Base-by-base conservation (phyloP, 2,113 vertebrate genomes). In the Antennarius striatus region DNA sequence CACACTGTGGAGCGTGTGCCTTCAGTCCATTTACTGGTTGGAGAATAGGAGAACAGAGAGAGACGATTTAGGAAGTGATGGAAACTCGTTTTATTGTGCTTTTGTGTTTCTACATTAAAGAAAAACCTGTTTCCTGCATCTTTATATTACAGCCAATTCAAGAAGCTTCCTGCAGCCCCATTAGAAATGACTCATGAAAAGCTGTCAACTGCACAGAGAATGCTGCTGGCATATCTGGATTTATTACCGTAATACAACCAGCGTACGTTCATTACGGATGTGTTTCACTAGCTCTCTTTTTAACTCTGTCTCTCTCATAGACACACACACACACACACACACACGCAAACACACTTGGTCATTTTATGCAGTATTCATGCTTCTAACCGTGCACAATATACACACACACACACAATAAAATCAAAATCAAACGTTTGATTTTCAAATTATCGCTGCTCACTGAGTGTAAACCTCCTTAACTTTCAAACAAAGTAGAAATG, bases 131-230 rank as follows among this genome's bases (percentile, higher is more conserved):
- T 82, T 79, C 58, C 58, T 45, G 45, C 14, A 49, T 75, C 73
- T 76, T 61, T 74, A 28, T 51, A 53, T 70, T 22, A 13, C 10
- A 68, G 69, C 56, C 77, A 84, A 75, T 73, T 75, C 17, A 78
- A 75, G 69, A 73, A 42, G 68, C 56, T 68, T 88, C 71, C 70
- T 76, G 52, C 22, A 40, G 65, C 71, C 73, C 67, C 70, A 65
- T 81, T 64, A 79, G 66, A 75, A 64, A 82, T 82, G 56, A 82
- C 68, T 88, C 77, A 77, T 57, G 68, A 47, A 71, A 79, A 82
- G 75, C 69, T 76, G 83, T 86, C 84, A 81, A 48, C 53, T 52
- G 12, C 76, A 64, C 55, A 56, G 53, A 81, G 36, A 39, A 69
- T 39, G 68, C 32, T 67, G 61, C 77, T 59, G 30, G 40, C 49